Percentiles rank a stretch among this genome's conserved stretches.
These are phyloP conservation scores for Agapostemon virescens DNA, from an alignment of 2,888 invertebrate species.

Conservation along the genomic window DNA sequence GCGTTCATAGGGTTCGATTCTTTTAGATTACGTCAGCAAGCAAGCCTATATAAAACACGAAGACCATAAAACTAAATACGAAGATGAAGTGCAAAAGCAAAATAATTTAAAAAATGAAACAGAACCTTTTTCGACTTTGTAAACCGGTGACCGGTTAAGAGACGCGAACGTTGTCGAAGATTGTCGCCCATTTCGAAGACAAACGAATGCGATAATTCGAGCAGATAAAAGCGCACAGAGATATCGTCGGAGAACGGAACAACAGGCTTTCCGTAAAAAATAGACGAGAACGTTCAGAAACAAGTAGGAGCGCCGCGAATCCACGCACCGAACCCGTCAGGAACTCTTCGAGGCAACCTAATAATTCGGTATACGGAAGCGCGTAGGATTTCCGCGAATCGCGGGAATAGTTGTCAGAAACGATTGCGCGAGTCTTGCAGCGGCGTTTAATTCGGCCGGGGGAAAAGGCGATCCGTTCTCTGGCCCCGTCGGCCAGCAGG, in stretches of 20 bases:
- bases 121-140: too few relatives aligned
- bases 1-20: too few relatives aligned
- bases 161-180: neutral
- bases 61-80: neutral
- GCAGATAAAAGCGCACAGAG: neutral
- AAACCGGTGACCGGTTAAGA: neutral
- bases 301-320: neutral
- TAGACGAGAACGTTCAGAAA: neutral
- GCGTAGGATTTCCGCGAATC: neutral
- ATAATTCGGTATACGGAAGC: neutral
- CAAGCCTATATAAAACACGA: too few relatives aligned
- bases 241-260: neutral
- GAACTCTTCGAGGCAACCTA: neutral
- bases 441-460: slow-evolving; percentile 39
- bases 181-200: neutral
- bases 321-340: neutral
- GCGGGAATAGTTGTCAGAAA: slow-evolving; percentile 30
- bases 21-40: too few relatives aligned
- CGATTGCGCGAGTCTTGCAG: slow-evolving; percentile 28
- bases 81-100: neutral
- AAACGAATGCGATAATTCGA: neutral
- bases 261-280: neutral
- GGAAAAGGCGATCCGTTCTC: slow-evolving; percentile 45
- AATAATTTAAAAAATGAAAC: neutral
- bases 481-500: neutral